Conservation (phyloP, 2,888 invertebrate species). For the Sisyra nigra region DNA sequence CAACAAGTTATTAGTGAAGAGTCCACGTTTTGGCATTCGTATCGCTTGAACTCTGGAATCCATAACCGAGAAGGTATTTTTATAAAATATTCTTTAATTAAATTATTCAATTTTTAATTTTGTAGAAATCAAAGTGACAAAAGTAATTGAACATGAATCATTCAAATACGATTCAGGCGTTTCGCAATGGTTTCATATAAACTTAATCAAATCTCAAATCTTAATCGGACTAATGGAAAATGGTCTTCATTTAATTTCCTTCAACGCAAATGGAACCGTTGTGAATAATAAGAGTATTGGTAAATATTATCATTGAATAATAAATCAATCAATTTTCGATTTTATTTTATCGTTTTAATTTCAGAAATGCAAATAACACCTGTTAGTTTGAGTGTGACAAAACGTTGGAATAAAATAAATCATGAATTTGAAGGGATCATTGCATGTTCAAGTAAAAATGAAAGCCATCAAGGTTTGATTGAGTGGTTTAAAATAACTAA, state of each 20-base stretch:
- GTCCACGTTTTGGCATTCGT: constrained; percentile 20
- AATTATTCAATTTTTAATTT: no score
- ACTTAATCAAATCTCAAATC: constrained; percentile 14
- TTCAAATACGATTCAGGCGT: constrained; percentile 14
- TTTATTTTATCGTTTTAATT: not conserved
- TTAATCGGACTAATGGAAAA: constrained; percentile 13
- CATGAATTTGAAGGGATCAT: constrained; percentile 15
- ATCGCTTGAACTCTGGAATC: constrained; percentile 21
- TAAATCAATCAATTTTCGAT: no score
- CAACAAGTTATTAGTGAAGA: constrained; percentile 9
- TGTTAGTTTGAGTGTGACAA: constrained; percentile 17
- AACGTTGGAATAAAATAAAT: constrained; percentile 14
- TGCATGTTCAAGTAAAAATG: constrained; percentile 17
- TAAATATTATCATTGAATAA: constrained; percentile 1
- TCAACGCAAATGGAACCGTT: constrained; percentile 4
- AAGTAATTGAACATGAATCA: constrained; percentile 13
- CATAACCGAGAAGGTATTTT: constrained; percentile 25
- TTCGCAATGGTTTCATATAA: constrained; percentile 16
- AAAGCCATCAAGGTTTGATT: not conserved
- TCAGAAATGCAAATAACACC: constrained; percentile 11
- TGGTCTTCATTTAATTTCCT: not conserved
- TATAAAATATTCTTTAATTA: no score
- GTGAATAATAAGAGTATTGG: not conserved
- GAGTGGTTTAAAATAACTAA: no score
- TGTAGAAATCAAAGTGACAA: constrained; percentile 16